phyloP scores from a whole-genome alignment of 2,113 vertebrate genomes.

The Oenanthe oenanthe region DNA sequence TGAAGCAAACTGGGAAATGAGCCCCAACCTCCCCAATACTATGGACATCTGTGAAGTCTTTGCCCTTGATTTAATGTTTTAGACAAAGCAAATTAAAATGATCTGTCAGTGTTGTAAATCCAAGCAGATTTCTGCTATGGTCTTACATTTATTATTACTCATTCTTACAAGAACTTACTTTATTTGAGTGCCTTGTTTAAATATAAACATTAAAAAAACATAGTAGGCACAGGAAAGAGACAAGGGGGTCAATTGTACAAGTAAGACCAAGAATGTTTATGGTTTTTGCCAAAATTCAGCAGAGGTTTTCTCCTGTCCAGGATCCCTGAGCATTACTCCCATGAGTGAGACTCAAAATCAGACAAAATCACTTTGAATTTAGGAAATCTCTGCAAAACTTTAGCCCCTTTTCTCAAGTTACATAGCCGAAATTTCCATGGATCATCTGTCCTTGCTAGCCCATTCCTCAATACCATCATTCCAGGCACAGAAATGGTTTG shows the following conservation, averaged over 20 bases:
- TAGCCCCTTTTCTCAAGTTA: background rate
- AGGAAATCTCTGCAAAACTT: background rate
- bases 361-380: background rate
- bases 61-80: background rate
- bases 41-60: background rate
- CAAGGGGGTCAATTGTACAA: rapidly evolving
- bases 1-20: background rate
- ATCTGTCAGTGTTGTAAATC: background rate
- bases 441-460: background rate
- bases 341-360: background rate
- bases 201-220: background rate
- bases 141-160: background rate
- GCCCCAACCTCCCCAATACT: background rate
- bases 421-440: background rate
- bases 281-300: background rate
- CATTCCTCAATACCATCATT: background rate
- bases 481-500: background rate
- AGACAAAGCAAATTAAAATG: background rate
- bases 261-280: background rate
- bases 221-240: background rate
- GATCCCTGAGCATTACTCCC: background rate
- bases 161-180: background rate
- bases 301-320: background rate
- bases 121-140: background rate
- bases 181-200: background rate